phyloP scores from a whole-genome alignment of 1,140 invertebrate genomes.

The Drosophila nikananu region DNA sequence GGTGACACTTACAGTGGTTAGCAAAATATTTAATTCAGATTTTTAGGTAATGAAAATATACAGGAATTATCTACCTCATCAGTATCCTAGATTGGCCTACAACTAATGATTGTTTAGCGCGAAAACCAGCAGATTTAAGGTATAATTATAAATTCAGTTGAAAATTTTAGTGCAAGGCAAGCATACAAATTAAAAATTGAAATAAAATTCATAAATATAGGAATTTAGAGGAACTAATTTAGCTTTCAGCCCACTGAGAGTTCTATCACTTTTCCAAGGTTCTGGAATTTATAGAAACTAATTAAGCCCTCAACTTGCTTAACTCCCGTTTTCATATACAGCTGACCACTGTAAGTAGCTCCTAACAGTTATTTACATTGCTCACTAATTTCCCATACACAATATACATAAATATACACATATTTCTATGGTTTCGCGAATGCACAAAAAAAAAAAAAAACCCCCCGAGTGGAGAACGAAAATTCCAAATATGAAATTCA shows the following conservation, averaged over 20 bases:
- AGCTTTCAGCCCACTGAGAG: not conserved
- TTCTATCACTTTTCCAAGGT: too few species aligned
- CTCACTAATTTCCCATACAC: conserved; percentile 67
- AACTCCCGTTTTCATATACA: not conserved
- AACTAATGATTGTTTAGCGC: not conserved
- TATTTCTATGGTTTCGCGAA: conserved; percentile 67
- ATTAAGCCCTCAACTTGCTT: too few species aligned
- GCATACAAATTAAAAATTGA: too few species aligned
- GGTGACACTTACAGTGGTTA: not conserved
- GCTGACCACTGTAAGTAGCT: conserved; percentile 51
- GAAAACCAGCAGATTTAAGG: not conserved
- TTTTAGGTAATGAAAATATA: not conserved
- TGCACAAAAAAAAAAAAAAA: not conserved
- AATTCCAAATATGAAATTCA: conserved; percentile 73
- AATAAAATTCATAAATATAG: not conserved
- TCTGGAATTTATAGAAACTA: too few species aligned
- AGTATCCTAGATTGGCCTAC: not conserved
- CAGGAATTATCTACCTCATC: not conserved
- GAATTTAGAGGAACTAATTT: not conserved
- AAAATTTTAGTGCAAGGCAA: not conserved
- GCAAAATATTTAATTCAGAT: not conserved
- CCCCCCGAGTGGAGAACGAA: conserved; percentile 3
- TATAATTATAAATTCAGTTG: not conserved
- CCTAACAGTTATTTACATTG: conserved; percentile 83
- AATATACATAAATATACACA: conserved; percentile 40